phyloP scores from a whole-genome alignment of 2,113 vertebrate genomes.

The Aptenodytes forsteri region DNA sequence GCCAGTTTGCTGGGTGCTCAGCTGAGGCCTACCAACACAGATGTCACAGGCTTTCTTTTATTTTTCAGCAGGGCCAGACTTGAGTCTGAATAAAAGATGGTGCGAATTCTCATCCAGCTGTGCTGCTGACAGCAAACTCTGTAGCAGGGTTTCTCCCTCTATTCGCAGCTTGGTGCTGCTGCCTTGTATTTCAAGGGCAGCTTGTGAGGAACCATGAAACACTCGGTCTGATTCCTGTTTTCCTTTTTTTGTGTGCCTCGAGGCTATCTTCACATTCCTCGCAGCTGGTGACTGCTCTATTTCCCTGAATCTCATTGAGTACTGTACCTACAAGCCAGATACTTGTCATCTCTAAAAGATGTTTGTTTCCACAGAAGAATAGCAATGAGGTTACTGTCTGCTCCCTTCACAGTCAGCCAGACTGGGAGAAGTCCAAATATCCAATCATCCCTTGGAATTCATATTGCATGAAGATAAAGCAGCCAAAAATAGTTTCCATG shows the following conservation, averaged over 20 bases:
- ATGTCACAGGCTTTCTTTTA: background rate
- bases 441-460: constrained; percentile 46
- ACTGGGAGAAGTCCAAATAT: constrained; percentile 33
- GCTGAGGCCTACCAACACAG: background rate
- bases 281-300: background rate
- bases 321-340: constrained; percentile 29
- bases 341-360: constrained; percentile 37
- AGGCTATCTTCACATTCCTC: background rate
- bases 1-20: background rate
- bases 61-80: background rate
- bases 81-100: background rate
- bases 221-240: background rate
- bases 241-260: background rate
- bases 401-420: background rate
- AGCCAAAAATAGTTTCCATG: constrained; percentile 52
- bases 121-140: fast-evolving
- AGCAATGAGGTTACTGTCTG: constrained; percentile 44
- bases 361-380: constrained; percentile 42
- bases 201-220: background rate
- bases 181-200: background rate
- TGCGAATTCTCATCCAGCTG: background rate
- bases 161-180: background rate
- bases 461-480: constrained; percentile 21
- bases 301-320: background rate
- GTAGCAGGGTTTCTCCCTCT: background rate